Evolutionary conservation across 1,140 invertebrate genomes (phyloP), one percentile per base, ranked within the genome.

Genomic region (Augochlora pura): DNA sequence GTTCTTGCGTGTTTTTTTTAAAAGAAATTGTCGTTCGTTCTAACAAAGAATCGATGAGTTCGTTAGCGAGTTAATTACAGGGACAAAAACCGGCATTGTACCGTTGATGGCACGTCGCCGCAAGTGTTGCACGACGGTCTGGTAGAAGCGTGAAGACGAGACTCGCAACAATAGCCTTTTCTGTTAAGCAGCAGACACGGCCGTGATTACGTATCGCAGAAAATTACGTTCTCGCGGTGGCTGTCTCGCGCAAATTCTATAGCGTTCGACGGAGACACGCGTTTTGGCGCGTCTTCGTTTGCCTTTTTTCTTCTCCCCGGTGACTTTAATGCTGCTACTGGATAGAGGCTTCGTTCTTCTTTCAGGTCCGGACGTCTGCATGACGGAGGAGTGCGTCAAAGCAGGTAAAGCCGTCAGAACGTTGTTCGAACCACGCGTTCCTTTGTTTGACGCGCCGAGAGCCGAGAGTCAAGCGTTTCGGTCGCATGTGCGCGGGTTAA

Each of bases 341-440:
- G 21, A n/a, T 57, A 57, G 54, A 57, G 6, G n/a, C 54, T 59
- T n/a, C 63, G 86, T 77, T 87, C 88, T 86, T 86, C 27, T 94
- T 94, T 64, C 92, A 94, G 94, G 90, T 82, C 81, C 82, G 16
- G 93, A 93, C 77, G 93, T 96, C 71, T 96, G 96, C 90, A 91
- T 96, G 77, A 95, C 95, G 52, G 94, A 96, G 90, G 95, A 96
- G 93, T 96, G 96, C 90, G 95, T 96, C 46, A 93, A 94, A 90
- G 96, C 96, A 91, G 94, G 95, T 95, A 91, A 57, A 57, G 94
- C 70, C 82, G 39, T 7, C 32, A 32, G 25, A 2, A 39, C 27
- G 57, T 16, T 32, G 46, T 63, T 69, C 23, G 27, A 42, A 27
- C 16, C 39, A 42, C 18, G 8, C 4, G 1, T 21, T 16, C 16